These are phyloP conservation scores for Centropus bengalensis DNA, from an alignment of 2,113 vertebrate species.

Conservation along the genomic window DNA sequence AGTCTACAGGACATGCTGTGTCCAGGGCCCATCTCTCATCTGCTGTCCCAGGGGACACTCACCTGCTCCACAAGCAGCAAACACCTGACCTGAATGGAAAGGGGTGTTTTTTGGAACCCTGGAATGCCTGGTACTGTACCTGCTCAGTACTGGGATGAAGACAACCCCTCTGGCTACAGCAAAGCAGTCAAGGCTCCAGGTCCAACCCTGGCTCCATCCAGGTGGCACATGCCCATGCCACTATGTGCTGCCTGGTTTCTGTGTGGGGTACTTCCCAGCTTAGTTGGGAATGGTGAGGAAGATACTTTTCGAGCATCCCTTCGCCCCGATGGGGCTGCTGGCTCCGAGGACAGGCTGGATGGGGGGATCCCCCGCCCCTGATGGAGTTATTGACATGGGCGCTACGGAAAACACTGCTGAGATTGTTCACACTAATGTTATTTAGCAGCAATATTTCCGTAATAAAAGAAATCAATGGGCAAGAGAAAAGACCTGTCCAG, in stretches of 20 bases:
- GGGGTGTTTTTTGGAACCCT: neutral
- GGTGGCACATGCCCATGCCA: neutral
- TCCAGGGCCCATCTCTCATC: neutral
- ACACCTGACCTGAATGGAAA: neutral
- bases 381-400: slow-evolving; percentile 59
- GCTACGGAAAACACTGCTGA: slow-evolving; percentile 71
- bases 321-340: neutral
- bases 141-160: neutral
- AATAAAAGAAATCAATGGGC: slow-evolving; percentile 78
- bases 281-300: neutral
- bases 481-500: slow-evolving; percentile 77
- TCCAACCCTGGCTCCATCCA: neutral
- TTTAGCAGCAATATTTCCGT: slow-evolving; percentile 81
- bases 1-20: neutral
- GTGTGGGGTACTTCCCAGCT: neutral
- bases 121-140: neutral
- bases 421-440: slow-evolving; percentile 80
- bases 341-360: neutral
- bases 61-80: neutral
- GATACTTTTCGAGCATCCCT: neutral
- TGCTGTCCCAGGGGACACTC: neutral
- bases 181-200: neutral
- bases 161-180: neutral
- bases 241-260: fast-evolving
- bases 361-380: neutral